Base-by-base conservation (phyloP, 2,113 vertebrate genomes). In the Catharus bicknelli region DNA sequence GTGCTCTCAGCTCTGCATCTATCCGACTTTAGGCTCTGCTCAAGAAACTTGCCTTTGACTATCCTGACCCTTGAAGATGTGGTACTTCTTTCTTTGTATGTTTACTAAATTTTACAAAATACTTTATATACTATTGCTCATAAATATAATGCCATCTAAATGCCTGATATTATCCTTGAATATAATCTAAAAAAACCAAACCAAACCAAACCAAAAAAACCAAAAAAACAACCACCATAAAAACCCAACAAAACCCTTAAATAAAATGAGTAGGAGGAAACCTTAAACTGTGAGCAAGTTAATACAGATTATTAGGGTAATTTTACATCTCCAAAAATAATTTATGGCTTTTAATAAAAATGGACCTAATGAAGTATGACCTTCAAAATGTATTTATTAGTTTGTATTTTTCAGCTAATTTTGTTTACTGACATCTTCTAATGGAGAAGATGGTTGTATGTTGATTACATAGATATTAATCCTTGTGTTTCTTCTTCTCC, bases 141-240 rank as follows among this genome's bases (percentile, higher is more conserved):
- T 45, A 64, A 68, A 43, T 79, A 42, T 17, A 76, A n/a, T 48
- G 19, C 2, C 3, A 16, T 76, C 30, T 72, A n/a, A 70, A 57
- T 61, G 7, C 10, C 38, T 81, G 34, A 30, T 13, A 11, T 16
- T 32, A 45, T 66, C 29, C 21, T 82, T 47, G 50, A 67, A 21
- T 54, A 19, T n/a, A 90, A 59, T 0, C 38, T 38, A 38, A 13
- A 90, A 25, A 36, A 62, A 7, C 25, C 10, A 51, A 27, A 9
- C 48, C 13, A n/a, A 20, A 4, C 2, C 6, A 32, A n/a, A 9
- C 15, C 8, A 26, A 13, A 26, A 1, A 23, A 48, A 48, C 7
- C 1, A 1, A 12, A 48, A 22, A 25, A 50, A 8, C 23, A 48
- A 48, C 25, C 1, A 38, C 9, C 0, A 1, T 4, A 48, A 48